Evolutionary conservation across 1,140 invertebrate species (phyloP), one percentile per base, ranked within the genome.

Genomic region (Laupala kohalensis): DNA sequence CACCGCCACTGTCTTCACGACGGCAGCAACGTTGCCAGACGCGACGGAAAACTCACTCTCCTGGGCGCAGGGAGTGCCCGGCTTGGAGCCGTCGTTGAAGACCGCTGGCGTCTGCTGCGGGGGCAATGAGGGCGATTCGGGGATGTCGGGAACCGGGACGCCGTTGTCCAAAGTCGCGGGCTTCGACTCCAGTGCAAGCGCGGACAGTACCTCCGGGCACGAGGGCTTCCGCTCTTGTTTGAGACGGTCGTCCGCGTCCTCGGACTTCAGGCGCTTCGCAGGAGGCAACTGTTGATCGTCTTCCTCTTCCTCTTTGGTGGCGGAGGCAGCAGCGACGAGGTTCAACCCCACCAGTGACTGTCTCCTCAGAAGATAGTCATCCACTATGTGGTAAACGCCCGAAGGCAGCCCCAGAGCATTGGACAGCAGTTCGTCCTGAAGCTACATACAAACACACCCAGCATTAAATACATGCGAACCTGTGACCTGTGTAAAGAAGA

Each of bases 391-490:
- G 24, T 72, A 72, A n/a, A 24, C 27, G 6, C 71, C 71, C 67
- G 65, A 68, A 6, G 71, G 27, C n/a, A 72, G 3, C 6, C 67
- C 71, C 28, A 72, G 65, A 9, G 67, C 29, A n/a, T 26, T 62
- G 62, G 65, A 72, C 0, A 72, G 29, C 2, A 64, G 13, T 68
- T 72, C 25, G 24, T 72, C 71, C 29, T 72, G 71, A 19, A 72
- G 25, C 71, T 72, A 65, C 5, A 71, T 25, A 71, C 5, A 68
- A 26, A 68, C 5, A 28, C 6, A 67, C 25, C 25, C n/a, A 24
- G 24, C n/a, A n/a, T n/a, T n/a, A n/a, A n/a, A n/a, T n/a, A n/a
- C n/a, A n/a, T n/a, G n/a, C n/a, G n/a, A n/a, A n/a, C n/a, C n/a
- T n/a, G n/a, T n/a, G n/a, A n/a, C n/a, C n/a, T n/a, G n/a, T n/a